These are phyloP conservation scores for Nycticebus coucang DNA, from an alignment of 2,113 vertebrate genomes.

Conservation along the genomic window DNA sequence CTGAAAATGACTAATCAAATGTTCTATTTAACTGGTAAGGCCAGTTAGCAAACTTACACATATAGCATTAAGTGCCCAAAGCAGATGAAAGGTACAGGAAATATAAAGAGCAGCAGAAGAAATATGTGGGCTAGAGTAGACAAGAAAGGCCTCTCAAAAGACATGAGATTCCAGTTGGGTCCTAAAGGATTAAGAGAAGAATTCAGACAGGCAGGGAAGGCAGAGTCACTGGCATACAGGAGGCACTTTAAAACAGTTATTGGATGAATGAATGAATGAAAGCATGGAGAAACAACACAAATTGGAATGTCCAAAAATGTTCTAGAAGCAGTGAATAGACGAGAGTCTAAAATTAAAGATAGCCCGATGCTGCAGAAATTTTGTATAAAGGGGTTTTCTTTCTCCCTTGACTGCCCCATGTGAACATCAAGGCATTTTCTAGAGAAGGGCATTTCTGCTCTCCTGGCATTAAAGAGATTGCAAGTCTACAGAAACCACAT, in stretches of 20 bases:
- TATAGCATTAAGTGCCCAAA: background rate
- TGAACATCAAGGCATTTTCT: background rate
- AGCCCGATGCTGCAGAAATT: background rate
- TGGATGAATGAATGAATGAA: background rate
- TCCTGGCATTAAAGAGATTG: background rate
- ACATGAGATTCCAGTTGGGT: background rate
- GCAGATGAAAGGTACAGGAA: background rate
- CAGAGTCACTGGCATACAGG: background rate
- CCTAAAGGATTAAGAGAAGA: background rate
- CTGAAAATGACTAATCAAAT: background rate
- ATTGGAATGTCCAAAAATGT: background rate
- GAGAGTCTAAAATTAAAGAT: background rate
- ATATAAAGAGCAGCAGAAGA: background rate
- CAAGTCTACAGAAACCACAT: slow-evolving; percentile 11
- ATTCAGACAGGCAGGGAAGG: background rate
- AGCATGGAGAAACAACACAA: background rate
- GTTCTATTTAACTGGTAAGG: background rate
- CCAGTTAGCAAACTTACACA: background rate
- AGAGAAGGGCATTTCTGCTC: slow-evolving; percentile 25
- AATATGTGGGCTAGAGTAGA: background rate
- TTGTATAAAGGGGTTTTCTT: background rate
- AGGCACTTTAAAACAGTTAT: background rate
- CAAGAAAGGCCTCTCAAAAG: background rate
- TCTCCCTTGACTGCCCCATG: background rate
- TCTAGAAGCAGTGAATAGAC: background rate